A percentile compares a stretch with the other conserved stretches of the same genome.
Conservation (phyloP, 92 coral and sea anemone genomes). For the Epizoanthus fatuus region DNA sequence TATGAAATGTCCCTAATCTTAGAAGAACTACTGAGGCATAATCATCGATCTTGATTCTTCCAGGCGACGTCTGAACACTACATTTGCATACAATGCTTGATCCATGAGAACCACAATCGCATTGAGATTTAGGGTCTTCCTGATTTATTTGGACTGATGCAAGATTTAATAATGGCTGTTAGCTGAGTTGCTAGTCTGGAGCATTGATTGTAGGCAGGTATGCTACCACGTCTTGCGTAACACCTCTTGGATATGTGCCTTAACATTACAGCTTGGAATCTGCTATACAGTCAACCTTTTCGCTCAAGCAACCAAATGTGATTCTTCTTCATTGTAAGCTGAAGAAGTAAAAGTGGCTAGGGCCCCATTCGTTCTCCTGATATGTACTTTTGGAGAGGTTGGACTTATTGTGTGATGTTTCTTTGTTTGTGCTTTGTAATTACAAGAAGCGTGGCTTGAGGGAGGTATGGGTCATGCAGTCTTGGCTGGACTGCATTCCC, state of each 20-base stretch:
- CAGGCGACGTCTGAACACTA: conserved; percentile 33
- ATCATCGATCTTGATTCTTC: conserved; percentile 2
- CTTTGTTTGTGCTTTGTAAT: conserved; percentile 53
- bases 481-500: conserved; percentile 69
- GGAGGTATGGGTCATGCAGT: conserved; percentile 57
- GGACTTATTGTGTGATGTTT: conserved; percentile 31
- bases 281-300: conserved; percentile 23
- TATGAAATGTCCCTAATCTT: conserved; percentile 64
- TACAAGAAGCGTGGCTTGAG: background rate
- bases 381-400: conserved; percentile 21
- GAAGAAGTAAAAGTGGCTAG: background rate
- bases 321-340: conserved; percentile 27
- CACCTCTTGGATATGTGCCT: conserved; percentile 26
- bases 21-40: conserved; percentile 43
- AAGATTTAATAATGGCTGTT: conserved; percentile 43
- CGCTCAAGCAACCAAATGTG: conserved; percentile 49
- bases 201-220: conserved; percentile 68
- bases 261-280: conserved; percentile 57
- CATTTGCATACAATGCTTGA: conserved; percentile 56
- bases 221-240: conserved; percentile 47
- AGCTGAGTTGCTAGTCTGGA: conserved; percentile 51
- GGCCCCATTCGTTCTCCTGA: conserved; percentile 59
- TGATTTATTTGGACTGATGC: conserved; percentile 41
- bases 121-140: conserved; percentile 29
- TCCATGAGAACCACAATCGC: conserved; percentile 63